phyloP scores from a whole-genome alignment of 1,140 invertebrate genomes.

The Procambarus clarkii region DNA sequence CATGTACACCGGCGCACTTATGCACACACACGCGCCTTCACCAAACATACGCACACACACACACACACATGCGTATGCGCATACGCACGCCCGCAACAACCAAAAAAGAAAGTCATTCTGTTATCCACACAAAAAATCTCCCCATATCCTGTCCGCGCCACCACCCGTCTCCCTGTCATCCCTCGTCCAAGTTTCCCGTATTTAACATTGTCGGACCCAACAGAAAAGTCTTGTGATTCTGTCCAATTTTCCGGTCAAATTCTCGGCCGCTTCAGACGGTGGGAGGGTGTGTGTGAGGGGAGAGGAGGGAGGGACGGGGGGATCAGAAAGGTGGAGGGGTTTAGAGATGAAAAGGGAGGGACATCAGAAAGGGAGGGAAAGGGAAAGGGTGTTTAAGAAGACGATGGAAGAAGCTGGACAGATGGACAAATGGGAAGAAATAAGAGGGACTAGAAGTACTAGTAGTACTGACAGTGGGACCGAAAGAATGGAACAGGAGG shows the following conservation, averaged over 20 bases:
- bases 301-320: neutral
- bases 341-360: neutral
- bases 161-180: constrained; percentile 42
- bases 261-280: neutral
- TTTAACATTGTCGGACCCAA: constrained; percentile 36
- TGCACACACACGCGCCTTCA: no score
- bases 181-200: constrained; percentile 38
- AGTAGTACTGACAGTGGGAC: no score
- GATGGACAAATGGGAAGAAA: no score
- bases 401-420: no score
- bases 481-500: no score
- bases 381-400: neutral
- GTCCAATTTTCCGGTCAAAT: constrained; percentile 55
- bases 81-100: neutral
- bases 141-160: constrained; percentile 44
- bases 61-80: constrained; percentile 5
- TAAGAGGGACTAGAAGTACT: no score
- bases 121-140: constrained; percentile 20
- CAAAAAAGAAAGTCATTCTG: neutral
- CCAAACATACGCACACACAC: neutral
- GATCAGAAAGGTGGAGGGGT: neutral
- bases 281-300: neutral
- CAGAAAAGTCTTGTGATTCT: constrained; percentile 48
- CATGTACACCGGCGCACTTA: no score
- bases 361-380: neutral